These are phyloP conservation scores for Malthinus seriepunctatus DNA, from an alignment of 2,888 invertebrate species.

Conservation along the genomic window DNA sequence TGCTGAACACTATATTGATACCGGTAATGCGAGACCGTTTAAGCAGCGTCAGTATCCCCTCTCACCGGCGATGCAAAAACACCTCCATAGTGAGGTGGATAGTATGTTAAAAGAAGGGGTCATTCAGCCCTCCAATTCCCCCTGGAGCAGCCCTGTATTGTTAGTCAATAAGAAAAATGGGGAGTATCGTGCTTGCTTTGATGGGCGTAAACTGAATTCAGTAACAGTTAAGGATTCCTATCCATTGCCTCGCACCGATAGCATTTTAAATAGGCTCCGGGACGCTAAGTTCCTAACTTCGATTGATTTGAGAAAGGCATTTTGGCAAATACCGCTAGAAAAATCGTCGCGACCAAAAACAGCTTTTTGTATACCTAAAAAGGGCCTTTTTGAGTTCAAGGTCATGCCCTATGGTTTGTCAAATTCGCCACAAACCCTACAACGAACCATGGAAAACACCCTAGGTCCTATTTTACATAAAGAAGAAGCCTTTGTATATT, in stretches of 20 bases:
- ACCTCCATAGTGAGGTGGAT: background rate
- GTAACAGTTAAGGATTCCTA: conserved; percentile 35
- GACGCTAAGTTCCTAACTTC: too few relatives aligned
- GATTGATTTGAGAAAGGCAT: too few relatives aligned
- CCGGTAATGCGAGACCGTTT: too few relatives aligned
- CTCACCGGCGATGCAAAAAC: background rate
- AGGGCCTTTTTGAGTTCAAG: background rate
- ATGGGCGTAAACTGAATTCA: conserved; percentile 36
- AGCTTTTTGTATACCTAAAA: background rate
- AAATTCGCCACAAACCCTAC: too few relatives aligned
- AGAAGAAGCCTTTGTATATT: too few relatives aligned
- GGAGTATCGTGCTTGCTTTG: conserved; percentile 34
- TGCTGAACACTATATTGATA: too few relatives aligned
- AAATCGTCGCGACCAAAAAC: background rate
- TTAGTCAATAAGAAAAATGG: conserved; percentile 34
- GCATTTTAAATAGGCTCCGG: too few relatives aligned
- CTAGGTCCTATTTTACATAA: too few relatives aligned
- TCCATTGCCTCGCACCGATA: conserved; percentile 37
- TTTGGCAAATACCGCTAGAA: too few relatives aligned
- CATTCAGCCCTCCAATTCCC: conserved; percentile 1
- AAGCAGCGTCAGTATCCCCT: conserved; percentile 25
- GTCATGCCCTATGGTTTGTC: too few relatives aligned
- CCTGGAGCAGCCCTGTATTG: conserved; percentile 36
- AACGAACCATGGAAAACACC: too few relatives aligned
- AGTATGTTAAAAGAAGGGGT: background rate